Conservation (phyloP, 1,140 invertebrate species). For the Cyrtorhinus lividipennis region DNA sequence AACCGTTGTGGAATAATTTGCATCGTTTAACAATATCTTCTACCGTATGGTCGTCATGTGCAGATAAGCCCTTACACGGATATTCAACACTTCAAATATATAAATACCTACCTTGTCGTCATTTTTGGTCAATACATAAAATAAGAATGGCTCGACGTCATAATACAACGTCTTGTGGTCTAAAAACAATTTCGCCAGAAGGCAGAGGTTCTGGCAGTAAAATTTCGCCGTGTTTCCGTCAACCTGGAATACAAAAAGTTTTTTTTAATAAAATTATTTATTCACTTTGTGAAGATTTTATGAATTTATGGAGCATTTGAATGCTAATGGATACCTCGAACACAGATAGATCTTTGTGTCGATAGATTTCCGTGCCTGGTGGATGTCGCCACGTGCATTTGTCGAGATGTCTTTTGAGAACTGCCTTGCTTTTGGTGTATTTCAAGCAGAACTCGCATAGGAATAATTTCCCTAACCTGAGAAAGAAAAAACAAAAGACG, state of each 20-base stretch:
- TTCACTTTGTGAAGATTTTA: too few relatives aligned
- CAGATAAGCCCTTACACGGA: too few relatives aligned
- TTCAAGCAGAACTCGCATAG: conserved; percentile 96
- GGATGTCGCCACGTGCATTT: conserved; percentile 91
- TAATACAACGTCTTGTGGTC: conserved; percentile 98
- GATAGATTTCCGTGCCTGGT: conserved; percentile 93
- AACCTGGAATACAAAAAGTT: conserved; percentile 42
- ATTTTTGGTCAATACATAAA: conserved; percentile 91
- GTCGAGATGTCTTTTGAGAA: conserved; percentile 78
- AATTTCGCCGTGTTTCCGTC: conserved; percentile 97
- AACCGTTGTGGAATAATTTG: too few relatives aligned
- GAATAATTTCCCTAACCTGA: conserved; percentile 78
- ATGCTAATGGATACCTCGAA: conserved; percentile 64
- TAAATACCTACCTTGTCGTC: conserved; percentile 51
- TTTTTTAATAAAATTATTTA: conserved; percentile 13
- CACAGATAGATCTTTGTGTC: conserved; percentile 69
- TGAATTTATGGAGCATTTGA: too few relatives aligned
- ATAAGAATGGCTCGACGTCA: conserved; percentile 96
- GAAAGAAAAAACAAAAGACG: conserved; percentile 27
- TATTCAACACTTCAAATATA: too few relatives aligned
- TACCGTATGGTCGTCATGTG: too few relatives aligned
- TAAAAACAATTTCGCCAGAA: conserved; percentile 91
- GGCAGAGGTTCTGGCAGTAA: conserved; percentile 95
- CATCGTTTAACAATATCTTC: too few relatives aligned
- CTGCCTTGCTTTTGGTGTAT: conserved; percentile 88